Evolutionary conservation across 2,113 vertebrate species (phyloP).

Genomic region (Hiodon alosoides): DNA sequence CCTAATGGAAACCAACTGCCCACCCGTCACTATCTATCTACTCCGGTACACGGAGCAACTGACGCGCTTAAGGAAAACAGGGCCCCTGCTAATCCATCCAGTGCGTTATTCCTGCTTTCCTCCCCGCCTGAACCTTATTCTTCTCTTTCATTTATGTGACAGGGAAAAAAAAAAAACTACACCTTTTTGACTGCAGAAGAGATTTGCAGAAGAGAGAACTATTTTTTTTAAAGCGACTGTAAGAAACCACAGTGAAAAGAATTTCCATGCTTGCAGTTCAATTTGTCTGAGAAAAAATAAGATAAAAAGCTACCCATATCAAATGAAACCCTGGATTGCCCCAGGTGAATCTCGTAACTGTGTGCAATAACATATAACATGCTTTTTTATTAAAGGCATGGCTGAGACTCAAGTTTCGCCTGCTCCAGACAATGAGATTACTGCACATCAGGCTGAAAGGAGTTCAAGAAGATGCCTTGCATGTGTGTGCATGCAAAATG

Average conservation of each 20-base stretch:
- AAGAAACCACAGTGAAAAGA: not conserved
- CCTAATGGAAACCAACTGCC: conserved; percentile 68
- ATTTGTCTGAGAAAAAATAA: not conserved
- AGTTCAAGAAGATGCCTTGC: too few species aligned
- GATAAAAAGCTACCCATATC: not conserved
- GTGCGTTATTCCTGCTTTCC: conserved; percentile 30
- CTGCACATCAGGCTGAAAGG: not conserved
- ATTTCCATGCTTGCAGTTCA: not conserved
- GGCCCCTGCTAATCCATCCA: conserved; percentile 46
- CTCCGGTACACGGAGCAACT: conserved; percentile 40
- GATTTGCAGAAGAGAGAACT: conserved; percentile 4
- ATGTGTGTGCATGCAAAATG: too few species aligned
- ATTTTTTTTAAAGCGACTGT: not conserved
- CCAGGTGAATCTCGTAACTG: conserved; percentile 14
- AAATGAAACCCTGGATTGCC: conserved; percentile 1
- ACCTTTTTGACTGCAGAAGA: conserved; percentile 26
- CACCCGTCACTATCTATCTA: conserved; percentile 60
- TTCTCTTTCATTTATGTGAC: conserved; percentile 29
- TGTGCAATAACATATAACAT: conserved; percentile 27
- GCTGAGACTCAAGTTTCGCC: not conserved
- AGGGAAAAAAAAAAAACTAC: not conserved
- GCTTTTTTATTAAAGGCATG: not conserved
- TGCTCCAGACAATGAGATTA: not conserved
- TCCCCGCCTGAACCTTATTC: conserved; percentile 6
- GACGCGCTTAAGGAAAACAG: conserved; percentile 53